Base-by-base conservation (phyloP, 1,140 invertebrate genomes). In the Asobara japonica region DNA sequence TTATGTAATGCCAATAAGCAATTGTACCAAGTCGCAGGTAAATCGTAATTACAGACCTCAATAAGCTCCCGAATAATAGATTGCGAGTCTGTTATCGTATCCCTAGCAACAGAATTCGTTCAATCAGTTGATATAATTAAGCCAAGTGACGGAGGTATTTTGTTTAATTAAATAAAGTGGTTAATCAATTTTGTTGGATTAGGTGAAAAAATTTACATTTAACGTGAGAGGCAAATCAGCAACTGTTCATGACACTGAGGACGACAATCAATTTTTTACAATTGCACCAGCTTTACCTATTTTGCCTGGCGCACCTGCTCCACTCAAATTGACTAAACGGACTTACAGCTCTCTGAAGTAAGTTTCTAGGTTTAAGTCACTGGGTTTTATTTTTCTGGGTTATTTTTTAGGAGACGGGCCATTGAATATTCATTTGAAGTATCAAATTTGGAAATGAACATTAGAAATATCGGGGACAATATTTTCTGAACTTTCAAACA, bases 251-350 rank as follows among this genome's bases (percentile, higher is more conserved):
- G 73, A 71, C 64, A 64, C 69, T 20, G 71, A 79, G 33, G 71
- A 79, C 45, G 74, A 82, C 73, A 87, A 85, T 78, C 84, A 89
- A 80, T 89, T 90, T 77, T 84, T 91, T 72, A 90, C 89, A 72
- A 90, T 91, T 77, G 89, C 88, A 78, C 88, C 90, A 74, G 89
- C 89, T 65, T 85, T 91, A 80, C 90, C 90, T 77, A 85, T 86
- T 67, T 77, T 86, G 69, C 81, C 84, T 31, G 77, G 77, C 67
- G 77, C 79, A 30, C 79, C 84, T 72, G 73, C 87, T 77, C 80
- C 85, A 73, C 80, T 86, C 69, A 87, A 89, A 78, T 78, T 86
- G 78, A 82, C 87, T 70, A 88, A 89, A 74, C 85, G 88, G 75
- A 88, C 89, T 22, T 89, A 88, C 71, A 90, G 87, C 80, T 89